Percentiles rank a stretch among this genome's conserved stretches.
phyloP scores from a whole-genome alignment of 1,140 invertebrate genomes.

The Cepaea nemoralis region DNA sequence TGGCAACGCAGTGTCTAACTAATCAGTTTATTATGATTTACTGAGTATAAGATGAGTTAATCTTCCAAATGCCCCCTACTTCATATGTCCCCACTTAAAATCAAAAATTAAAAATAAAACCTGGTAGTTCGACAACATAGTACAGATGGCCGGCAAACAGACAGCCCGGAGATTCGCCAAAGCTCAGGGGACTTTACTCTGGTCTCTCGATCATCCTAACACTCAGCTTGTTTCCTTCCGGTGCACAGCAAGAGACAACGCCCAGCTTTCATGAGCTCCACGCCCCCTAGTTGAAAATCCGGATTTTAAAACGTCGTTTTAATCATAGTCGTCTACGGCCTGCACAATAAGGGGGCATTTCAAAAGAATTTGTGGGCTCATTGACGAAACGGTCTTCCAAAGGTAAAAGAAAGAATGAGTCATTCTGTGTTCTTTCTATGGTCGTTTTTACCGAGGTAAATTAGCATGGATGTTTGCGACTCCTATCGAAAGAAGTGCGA shows the following conservation, averaged over 20 bases:
- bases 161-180: not conserved
- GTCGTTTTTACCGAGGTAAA: not conserved
- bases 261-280: not conserved
- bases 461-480: too few species aligned
- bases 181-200: constrained; percentile 6
- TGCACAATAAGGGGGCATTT: constrained; percentile 4
- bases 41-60: too few species aligned
- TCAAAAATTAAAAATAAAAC: too few species aligned
- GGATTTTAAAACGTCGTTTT: constrained; percentile 9
- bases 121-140: too few species aligned
- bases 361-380: not conserved
- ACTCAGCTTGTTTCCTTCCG: constrained; percentile 17
- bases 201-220: constrained; percentile 11
- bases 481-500: too few species aligned
- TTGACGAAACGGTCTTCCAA: not conserved
- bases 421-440: not conserved
- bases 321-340: not conserved
- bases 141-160: not conserved
- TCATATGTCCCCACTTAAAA: too few species aligned
- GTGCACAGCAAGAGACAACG: not conserved
- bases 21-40: too few species aligned
- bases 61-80: too few species aligned
- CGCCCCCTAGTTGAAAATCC: constrained; percentile 12
- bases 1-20: too few species aligned
- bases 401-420: constrained; percentile 5